Evolutionary conservation across 2,797 vertebrate species (phyloP), one percentile per base, ranked within the genome.

Genomic region (Enteromius fasciolatus): DNA sequence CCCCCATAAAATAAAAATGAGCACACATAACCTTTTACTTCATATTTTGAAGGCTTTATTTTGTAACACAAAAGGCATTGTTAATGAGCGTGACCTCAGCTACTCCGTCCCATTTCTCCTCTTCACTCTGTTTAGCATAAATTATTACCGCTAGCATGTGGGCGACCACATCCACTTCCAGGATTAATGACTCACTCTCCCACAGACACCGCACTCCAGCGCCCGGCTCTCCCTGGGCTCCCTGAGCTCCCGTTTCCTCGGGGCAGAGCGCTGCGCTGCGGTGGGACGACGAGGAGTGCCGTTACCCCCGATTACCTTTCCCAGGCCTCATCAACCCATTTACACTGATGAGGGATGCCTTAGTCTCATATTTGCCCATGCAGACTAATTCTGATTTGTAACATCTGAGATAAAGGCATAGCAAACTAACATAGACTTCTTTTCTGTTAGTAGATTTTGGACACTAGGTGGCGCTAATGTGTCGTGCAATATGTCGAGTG

Each of bases 251-350:
- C 6, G 57, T 74, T 81, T 25, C 69, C 25, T 63, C 59, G 0
- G 31, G 79, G 14, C 36, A 7, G 52, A 39, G 63, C 23, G 31
- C 0, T 0, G 57, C 23, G 12, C 59, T 20, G 61, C 6, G 77
- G 31, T 31, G 70, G 59, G 59, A 63, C 8, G 4, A 20, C 18
- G 15, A 50, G 10, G 68, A 50, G 20, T 12, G 31, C 57, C 20
- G 28, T 81, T 81, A 74, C 44, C 70, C 69, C 70, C 17, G 80
- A 52, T 81, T 73, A 72, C 79, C 69, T 81, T 80, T 75, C 70
- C 70, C 33, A 52, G 59, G 23, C 57, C 31, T 81, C 31, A 20
- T 28, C 31, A 28, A 50, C 68, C 79, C 25, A 59, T 63, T 73
- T 73, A 17, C 41, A 17, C 57, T 3, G 41, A 81, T 1, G 68